Base-by-base conservation (phyloP, 2,113 vertebrate genomes). In the Piaya cayana region DNA sequence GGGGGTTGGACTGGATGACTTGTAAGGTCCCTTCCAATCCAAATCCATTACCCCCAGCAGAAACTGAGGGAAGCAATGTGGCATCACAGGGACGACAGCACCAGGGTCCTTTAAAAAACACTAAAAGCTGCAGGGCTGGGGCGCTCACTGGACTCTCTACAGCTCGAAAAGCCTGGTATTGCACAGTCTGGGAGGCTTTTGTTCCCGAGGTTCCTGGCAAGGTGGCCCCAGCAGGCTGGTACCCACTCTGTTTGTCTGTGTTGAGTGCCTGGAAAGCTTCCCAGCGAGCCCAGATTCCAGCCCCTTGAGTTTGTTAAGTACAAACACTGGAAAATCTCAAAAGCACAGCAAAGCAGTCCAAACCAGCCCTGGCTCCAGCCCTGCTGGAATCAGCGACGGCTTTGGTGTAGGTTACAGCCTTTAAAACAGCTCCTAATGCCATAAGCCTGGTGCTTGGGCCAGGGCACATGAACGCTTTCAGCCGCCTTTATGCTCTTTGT, bases 391-490 rank as follows among this genome's bases (percentile, higher is more conserved):
- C 75, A 68, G n/a, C 25, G 20, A 71, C 65, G 71, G 60, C 89
- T 94, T 70, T 94, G 88, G 93, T 93, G 90, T 92, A 67, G 60
- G 86, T 93, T 96, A 90, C 93, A 94, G 82, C 72, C 75, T 92
- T 49, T 74, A 88, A 86, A 92, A 70, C 79, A 67, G 59, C 22
- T 88, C 72, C 72, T 80, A 90, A 74, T 60, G 88, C 68, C 95
- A 91, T 93, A 69, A 77, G 87, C 71, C 71, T 80, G 34, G 63
- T 1, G 25, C 23, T 63, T 92, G 90, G 82, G 92, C 82, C 55
- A 5, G 0, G 68, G 76, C 94, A 88, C 75, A 52, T 0, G 8
- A 63, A 91, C 49, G 39, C 76, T 90, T 77, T 59, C 83, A 85
- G 82, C 87, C 59, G 82, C 47, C 87, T 74, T 63, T 22, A 63